Percentiles rank a stretch among this genome's conserved stretches.
phyloP scores from a whole-genome alignment of 2,797 vertebrate species.

The Microtus californicus region DNA sequence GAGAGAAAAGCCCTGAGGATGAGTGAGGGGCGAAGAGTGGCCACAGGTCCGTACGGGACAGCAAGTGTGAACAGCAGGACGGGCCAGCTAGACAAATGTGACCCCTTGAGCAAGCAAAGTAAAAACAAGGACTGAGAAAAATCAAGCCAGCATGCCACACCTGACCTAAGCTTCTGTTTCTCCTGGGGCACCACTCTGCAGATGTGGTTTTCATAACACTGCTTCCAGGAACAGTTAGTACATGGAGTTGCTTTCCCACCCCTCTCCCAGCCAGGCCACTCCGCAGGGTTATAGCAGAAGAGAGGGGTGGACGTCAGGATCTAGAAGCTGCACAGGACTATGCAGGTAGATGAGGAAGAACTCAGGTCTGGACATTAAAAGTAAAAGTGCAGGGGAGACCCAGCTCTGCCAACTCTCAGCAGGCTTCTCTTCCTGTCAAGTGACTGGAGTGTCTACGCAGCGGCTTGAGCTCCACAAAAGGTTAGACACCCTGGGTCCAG shows the following conservation, averaged over 20 bases:
- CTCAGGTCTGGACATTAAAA: not conserved
- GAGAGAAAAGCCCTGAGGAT: conserved; percentile 14
- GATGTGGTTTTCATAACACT: not conserved
- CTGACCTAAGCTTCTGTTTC: not conserved
- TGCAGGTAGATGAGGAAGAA: not conserved
- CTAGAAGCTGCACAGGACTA: not conserved
- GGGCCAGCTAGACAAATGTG: not conserved
- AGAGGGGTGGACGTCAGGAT: not conserved
- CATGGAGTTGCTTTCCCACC: not conserved
- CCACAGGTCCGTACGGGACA: not conserved
- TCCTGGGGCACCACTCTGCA: not conserved
- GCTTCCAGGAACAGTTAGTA: not conserved
- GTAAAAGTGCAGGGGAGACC: not conserved
- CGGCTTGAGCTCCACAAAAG: not conserved
- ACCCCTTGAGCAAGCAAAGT: not conserved
- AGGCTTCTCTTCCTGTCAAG: not conserved
- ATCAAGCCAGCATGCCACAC: not conserved
- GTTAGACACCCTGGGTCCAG: not conserved
- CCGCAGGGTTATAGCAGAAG: not conserved
- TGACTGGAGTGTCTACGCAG: not conserved
- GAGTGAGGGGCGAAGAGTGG: not conserved
- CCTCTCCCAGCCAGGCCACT: not conserved
- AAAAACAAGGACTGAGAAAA: conserved; percentile 11
- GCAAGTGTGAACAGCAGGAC: not conserved
- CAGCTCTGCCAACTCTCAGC: not conserved